Evolutionary conservation across 2,888 invertebrate species (phyloP).

Genomic region (Nineta flava): DNA sequence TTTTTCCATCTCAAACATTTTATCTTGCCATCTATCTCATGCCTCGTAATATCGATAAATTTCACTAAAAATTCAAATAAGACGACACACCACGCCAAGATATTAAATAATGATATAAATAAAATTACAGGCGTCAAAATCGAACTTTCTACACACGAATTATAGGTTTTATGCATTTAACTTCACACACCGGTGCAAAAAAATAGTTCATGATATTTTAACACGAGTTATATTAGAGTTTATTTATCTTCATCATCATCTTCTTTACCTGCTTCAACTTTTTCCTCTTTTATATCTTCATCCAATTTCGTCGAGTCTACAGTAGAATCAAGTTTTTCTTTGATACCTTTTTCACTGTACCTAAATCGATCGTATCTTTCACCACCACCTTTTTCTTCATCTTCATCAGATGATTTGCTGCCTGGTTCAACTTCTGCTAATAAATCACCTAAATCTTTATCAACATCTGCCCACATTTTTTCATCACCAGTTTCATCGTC

Average conservation of each 20-base stretch:
- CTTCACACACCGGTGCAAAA: too few species aligned
- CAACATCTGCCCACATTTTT: constrained; percentile 66
- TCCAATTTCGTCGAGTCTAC: not conserved
- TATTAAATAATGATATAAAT: too few species aligned
- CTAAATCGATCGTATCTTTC: constrained; percentile 28
- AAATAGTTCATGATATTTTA: too few species aligned
- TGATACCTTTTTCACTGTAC: constrained; percentile 22
- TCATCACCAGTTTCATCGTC: constrained; percentile 35
- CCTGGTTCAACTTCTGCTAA: constrained; percentile 49
- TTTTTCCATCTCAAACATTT: too few species aligned
- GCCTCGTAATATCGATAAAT: too few species aligned
- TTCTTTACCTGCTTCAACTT: not conserved
- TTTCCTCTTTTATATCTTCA: constrained; percentile 1
- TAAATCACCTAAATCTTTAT: constrained; percentile 64
- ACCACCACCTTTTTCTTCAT: constrained; percentile 49
- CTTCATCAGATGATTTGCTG: constrained; percentile 42
- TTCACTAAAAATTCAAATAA: too few species aligned
- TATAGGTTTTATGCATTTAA: too few species aligned
- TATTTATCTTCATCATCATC: not conserved
- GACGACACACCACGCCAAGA: too few species aligned
- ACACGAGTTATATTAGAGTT: not conserved
- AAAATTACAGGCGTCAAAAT: too few species aligned
- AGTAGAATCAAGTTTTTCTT: not conserved
- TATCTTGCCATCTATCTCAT: too few species aligned
- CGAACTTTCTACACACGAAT: too few species aligned